phyloP scores from a whole-genome alignment of 2,888 invertebrate species.

The Lasioglossum morio region DNA sequence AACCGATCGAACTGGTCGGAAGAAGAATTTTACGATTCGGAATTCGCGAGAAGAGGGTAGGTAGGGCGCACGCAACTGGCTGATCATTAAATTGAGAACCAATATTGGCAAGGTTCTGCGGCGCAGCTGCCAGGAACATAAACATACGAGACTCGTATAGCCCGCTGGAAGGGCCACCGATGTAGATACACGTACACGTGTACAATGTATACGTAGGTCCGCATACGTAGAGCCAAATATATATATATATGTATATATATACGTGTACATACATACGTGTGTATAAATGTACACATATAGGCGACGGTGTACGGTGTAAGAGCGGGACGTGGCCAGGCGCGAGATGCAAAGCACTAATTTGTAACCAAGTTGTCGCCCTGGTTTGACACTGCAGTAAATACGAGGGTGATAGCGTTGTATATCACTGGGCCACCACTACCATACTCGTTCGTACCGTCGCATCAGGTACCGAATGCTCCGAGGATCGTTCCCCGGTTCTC shows the following conservation, averaged over 20 bases:
- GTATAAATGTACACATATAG: not conserved
- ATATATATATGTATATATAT: slow-evolving; percentile 56
- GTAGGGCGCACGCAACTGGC: slow-evolving; percentile 69
- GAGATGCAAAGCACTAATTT: slow-evolving; percentile 82
- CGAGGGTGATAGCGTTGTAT: slow-evolving; percentile 83
- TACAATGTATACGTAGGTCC: slow-evolving; percentile 57
- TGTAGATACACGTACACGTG: slow-evolving; percentile 50
- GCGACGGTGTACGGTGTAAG: slow-evolving; percentile 69
- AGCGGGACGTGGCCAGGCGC: slow-evolving; percentile 71
- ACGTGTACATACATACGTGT: no score
- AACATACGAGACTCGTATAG: slow-evolving; percentile 78
- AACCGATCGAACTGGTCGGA: slow-evolving; percentile 35
- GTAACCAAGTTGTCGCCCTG: slow-evolving; percentile 84
- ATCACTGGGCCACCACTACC: slow-evolving; percentile 79
- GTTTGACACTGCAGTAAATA: slow-evolving; percentile 84
- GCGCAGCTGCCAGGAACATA: slow-evolving; percentile 83
- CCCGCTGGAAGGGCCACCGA: slow-evolving; percentile 70
- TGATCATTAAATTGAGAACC: slow-evolving; percentile 84
- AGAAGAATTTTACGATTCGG: slow-evolving; percentile 38
- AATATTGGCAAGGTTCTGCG: slow-evolving; percentile 82
- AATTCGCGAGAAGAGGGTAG: slow-evolving; percentile 11
- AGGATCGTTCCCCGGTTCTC: slow-evolving; percentile 40
- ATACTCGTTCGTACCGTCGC: slow-evolving; percentile 68
- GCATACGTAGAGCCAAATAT: slow-evolving; percentile 17
- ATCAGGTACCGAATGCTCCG: slow-evolving; percentile 72